Conservation (phyloP, 2,113 vertebrate genomes). For the Dinomys branickii region DNA sequence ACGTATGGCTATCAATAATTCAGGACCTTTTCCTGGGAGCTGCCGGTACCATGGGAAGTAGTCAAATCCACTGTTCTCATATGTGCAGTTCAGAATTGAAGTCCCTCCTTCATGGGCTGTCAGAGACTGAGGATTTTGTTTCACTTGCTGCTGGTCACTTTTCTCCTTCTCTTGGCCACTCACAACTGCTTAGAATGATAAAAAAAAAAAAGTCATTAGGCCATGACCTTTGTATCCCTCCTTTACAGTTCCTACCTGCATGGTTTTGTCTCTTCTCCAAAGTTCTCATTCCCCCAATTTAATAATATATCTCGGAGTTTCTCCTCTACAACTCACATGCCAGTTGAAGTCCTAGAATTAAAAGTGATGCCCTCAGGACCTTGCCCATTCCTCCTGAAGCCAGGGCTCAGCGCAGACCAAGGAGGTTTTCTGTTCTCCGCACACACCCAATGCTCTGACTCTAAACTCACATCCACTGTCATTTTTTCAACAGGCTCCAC, state of each 20-base stretch:
- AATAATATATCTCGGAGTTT: not conserved
- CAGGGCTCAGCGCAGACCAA: not conserved
- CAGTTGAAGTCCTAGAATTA: slow-evolving; percentile 37
- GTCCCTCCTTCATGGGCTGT: not conserved
- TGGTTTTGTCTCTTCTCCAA: not conserved
- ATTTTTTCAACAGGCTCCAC: not conserved
- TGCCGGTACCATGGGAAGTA: slow-evolving; percentile 44
- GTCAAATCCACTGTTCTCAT: not conserved
- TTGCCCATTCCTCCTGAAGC: slow-evolving; percentile 34
- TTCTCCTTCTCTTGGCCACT: slow-evolving; percentile 54
- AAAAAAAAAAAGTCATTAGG: not conserved
- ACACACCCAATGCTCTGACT: not conserved
- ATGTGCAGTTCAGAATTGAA: slow-evolving; percentile 27
- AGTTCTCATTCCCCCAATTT: not conserved
- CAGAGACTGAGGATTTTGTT: slow-evolving; percentile 25
- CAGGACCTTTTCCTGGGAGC: not conserved
- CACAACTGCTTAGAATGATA: slow-evolving; percentile 37
- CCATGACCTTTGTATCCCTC: not conserved
- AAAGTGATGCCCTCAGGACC: not conserved
- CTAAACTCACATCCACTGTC: not conserved
- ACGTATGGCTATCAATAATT: not conserved
- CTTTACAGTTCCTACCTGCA: not conserved
- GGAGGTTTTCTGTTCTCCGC: not conserved
- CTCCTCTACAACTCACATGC: slow-evolving; percentile 36
- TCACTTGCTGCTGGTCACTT: slow-evolving; percentile 49